Base-by-base conservation (phyloP, 2,888 invertebrate species). In the Eubasilissa splendida region DNA sequence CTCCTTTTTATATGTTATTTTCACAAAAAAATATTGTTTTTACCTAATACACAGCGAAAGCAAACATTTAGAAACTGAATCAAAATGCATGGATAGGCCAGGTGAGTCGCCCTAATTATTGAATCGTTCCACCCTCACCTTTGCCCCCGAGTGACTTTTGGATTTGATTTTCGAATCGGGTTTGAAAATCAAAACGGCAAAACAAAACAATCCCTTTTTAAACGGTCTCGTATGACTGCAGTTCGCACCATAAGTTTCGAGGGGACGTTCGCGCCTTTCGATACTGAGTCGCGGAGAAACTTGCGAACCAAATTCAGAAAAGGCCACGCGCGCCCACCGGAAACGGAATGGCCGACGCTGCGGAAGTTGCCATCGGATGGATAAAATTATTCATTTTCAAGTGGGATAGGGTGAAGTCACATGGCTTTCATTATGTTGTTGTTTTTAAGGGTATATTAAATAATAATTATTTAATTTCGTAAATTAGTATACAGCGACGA, bases 341-440 rank as follows among this genome's bases (percentile, higher is more conserved):
- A 83, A 80, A 77, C 71, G 59, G 68, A 80, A 60, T 58, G 77
- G 68, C 79, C 80, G 82, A 82, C 82, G 82, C 77, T 79, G 76
- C 83, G 83, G 83, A 83, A 82, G 80, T 81, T 76, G 80, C 68
- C 83, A 83, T 83, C 81, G 78, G 83, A 83, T 83, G 83, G 80
- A 83, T 82, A 82, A 75, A 56, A 80, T 50, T 81, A 66, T 79
- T 76, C 79, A 78, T 53, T 65, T 59, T 14, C 33, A 50, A 68
- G 68, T 68, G 42, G 50, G 31, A 10, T 73, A 9, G 71, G 56
- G 71, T 73, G 50, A 60, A 60, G 14, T 60, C 42, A 52, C 52
- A 75, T 50, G 52, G 63, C 22, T 74, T 58, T 58, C 73, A 33
- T 9, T 12, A 63, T 12, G 22, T 63, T 63, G 42, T 42, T 42